Evolutionary conservation across 2,113 vertebrate genomes (phyloP).

Genomic region (Sakesphorus luctuosus): DNA sequence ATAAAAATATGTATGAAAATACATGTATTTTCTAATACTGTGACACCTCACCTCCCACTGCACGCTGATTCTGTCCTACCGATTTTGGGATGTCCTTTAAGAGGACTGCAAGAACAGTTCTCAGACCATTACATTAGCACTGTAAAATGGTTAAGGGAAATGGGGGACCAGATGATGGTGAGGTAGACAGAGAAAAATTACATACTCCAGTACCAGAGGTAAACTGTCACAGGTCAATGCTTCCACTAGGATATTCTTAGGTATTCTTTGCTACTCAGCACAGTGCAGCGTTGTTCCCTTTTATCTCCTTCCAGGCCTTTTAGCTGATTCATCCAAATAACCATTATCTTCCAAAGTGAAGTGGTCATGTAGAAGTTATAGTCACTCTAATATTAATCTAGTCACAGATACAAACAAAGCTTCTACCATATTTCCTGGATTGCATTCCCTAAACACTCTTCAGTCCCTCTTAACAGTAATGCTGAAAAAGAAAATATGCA

Average conservation of each 20-base stretch:
- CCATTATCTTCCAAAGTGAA: background rate
- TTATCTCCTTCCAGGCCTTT: background rate
- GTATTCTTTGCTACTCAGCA: background rate
- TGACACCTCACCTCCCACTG: background rate
- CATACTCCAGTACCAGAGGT: background rate
- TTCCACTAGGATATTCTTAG: background rate
- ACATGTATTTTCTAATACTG: background rate
- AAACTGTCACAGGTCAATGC: background rate
- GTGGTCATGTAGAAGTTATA: background rate
- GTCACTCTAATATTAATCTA: background rate
- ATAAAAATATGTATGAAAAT: background rate
- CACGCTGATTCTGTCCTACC: background rate
- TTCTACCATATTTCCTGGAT: background rate
- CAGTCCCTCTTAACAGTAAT: background rate
- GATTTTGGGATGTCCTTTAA: background rate
- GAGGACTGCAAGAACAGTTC: background rate
- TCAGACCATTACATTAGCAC: background rate
- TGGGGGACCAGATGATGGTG: background rate
- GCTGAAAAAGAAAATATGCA: background rate
- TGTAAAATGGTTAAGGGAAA: background rate
- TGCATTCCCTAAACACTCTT: background rate
- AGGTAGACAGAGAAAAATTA: background rate
- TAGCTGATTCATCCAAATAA: background rate
- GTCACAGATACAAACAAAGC: background rate
- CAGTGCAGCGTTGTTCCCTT: background rate